Evolutionary conservation across 2,888 invertebrate genomes (phyloP), one percentile per base, ranked within the genome.

Genomic region (Erannis defoliaria): DNA sequence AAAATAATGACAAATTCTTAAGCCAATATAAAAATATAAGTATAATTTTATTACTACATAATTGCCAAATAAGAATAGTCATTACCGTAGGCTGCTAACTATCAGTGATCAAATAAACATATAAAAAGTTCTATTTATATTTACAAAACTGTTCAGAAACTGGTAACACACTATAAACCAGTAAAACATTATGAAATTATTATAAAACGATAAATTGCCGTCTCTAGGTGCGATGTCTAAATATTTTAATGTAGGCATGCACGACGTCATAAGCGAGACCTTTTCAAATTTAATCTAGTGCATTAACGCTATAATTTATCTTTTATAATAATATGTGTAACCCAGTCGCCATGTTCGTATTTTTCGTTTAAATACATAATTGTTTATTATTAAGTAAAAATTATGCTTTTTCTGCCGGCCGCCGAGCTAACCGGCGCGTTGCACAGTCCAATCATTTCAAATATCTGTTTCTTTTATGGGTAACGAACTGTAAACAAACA

Each of bases 41-140:
- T 58, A 65, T 64, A 56, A 62, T 56, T 65, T 78, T 78, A 82
- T 73, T 80, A 77, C 81, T 86, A 84, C 72, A 72, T 73, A 82
- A 80, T 81, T 77, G 84, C 85, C 82, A 81, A 84, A 77, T 81
- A 79, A 74, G 70, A 77, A 76, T 21, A 40, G 19, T 78, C 78
- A 76, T 54, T 23, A 45, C 38, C 3, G 18, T 38, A 48, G 50
- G 40, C 68, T 76, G 71, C 72, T 76, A 80, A 74, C 75, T 77
- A 74, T 74, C 76, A 79, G 84, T 82, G 84, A 82, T 84, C 81
- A 80, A 81, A 80, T 81, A 74, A 78, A 77, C 77, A 72, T 75
- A 78, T 73, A 80, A 77, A 85, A 82, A 79, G 82, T 70, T 70
- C 77, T 85, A 75, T 81, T 80, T 75, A 79, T 88, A 88, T 89